phyloP scores from a whole-genome alignment of 2,797 vertebrate genomes.

The Liparis tanakae region DNA sequence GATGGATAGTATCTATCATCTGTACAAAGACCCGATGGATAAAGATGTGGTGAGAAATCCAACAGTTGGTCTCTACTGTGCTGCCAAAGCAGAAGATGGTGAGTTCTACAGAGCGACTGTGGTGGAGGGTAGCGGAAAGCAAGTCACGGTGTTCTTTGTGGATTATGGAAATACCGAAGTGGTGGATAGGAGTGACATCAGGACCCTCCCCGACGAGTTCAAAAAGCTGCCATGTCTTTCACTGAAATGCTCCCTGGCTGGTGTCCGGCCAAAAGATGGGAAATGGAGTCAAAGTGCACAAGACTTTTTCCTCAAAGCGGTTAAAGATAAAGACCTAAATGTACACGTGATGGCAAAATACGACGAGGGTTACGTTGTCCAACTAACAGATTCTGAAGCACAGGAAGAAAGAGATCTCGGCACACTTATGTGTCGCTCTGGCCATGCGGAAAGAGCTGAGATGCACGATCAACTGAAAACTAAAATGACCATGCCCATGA shows the following conservation, averaged over 20 bases:
- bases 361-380: constrained; percentile 80
- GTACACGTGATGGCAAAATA: constrained; percentile 78
- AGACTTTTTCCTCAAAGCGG: constrained; percentile 85
- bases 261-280: constrained; percentile 77
- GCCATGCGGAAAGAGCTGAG: constrained; percentile 78
- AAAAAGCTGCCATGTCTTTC: constrained; percentile 85
- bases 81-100: constrained; percentile 84
- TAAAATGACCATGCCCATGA: constrained; percentile 15
- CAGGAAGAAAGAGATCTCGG: constrained; percentile 83
- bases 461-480: constrained; percentile 37
- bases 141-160: constrained; percentile 83
- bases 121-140: constrained; percentile 70
- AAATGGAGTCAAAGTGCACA: constrained; percentile 85
- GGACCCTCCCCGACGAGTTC: constrained; percentile 83
- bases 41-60: constrained; percentile 75
- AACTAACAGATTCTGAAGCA: constrained; percentile 82
- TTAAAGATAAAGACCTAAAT: constrained; percentile 85
- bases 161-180: constrained; percentile 87
- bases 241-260: constrained; percentile 86
- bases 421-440: constrained; percentile 81
- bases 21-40: constrained; percentile 80
- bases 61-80: constrained; percentile 86
- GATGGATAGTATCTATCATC: constrained; percentile 78
- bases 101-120: constrained; percentile 87
- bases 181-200: constrained; percentile 79